These are phyloP conservation scores for Oxytorus armatus DNA, from an alignment of 2,888 invertebrate genomes.

Conservation along the genomic window DNA sequence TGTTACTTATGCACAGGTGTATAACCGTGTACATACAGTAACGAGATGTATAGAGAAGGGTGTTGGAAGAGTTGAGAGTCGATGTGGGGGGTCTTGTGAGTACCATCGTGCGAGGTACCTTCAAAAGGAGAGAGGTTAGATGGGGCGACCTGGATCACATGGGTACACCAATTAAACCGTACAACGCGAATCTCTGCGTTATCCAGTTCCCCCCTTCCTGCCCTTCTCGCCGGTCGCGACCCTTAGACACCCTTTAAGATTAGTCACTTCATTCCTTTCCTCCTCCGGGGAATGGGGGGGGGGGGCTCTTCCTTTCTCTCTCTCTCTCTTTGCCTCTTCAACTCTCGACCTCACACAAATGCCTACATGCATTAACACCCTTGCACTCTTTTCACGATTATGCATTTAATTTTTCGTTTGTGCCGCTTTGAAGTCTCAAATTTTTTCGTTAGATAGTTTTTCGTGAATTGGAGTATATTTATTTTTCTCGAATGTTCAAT, in stretches of 20 bases:
- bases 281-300: too few species aligned
- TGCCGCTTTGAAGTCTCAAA: not conserved
- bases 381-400: not conserved
- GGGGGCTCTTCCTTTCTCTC: not conserved
- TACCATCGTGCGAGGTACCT: constrained; percentile 50
- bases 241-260: constrained; percentile 40
- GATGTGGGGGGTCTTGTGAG: constrained; percentile 53
- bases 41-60: not conserved
- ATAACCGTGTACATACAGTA: not conserved
- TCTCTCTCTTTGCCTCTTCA: not conserved
- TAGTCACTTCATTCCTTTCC: constrained; percentile 51
- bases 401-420: not conserved
- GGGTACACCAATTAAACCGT: constrained; percentile 62
- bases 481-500: too few species aligned
- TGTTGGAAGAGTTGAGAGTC: constrained; percentile 38
- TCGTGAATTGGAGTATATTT: not conserved
- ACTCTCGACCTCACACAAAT: not conserved
- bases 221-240: constrained; percentile 5
- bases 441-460: constrained; percentile 20
- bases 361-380: not conserved
- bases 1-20: not conserved
- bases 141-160: constrained; percentile 52
- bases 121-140: constrained; percentile 19
- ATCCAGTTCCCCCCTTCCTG: constrained; percentile 31
- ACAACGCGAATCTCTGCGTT: constrained; percentile 59